phyloP scores from a whole-genome alignment of 1,140 invertebrate species.

The Manduca sexta region DNA sequence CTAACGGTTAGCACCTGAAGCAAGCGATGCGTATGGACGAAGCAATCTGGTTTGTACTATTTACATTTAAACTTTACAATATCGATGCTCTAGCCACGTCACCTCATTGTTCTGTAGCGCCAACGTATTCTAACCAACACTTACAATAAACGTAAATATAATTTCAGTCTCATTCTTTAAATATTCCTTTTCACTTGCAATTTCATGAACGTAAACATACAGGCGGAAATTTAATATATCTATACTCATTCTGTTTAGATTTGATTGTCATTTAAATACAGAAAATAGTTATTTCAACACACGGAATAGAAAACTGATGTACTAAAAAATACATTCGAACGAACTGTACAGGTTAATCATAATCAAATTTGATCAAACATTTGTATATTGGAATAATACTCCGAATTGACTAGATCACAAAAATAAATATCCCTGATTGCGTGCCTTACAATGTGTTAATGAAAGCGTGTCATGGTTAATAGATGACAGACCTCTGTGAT shows the following conservation, averaged over 20 bases:
- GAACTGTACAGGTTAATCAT: background rate
- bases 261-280: too few relatives aligned
- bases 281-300: too few relatives aligned
- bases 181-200: slow-evolving; percentile 21
- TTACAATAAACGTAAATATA: slow-evolving; percentile 35
- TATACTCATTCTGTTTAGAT: too few relatives aligned
- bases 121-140: too few relatives aligned
- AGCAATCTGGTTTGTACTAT: slow-evolving; percentile 37
- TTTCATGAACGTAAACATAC: slow-evolving; percentile 5
- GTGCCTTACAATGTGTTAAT: slow-evolving; percentile 7
- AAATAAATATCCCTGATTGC: slow-evolving; percentile 26
- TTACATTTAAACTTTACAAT: slow-evolving; percentile 1
- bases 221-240: background rate
- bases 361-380: slow-evolving; percentile 11
- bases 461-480: too few relatives aligned
- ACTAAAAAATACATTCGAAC: background rate
- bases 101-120: too few relatives aligned
- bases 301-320: background rate
- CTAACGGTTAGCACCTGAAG: slow-evolving; percentile 36
- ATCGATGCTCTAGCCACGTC: too few relatives aligned
- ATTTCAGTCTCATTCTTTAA: slow-evolving; percentile 52
- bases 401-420: slow-evolving; percentile 43
- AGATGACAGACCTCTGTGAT: background rate
- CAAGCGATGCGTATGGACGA: slow-evolving; percentile 46
- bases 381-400: slow-evolving; percentile 20